Base-by-base conservation (phyloP, 1,140 invertebrate genomes). In the Eciton burchellii region DNA sequence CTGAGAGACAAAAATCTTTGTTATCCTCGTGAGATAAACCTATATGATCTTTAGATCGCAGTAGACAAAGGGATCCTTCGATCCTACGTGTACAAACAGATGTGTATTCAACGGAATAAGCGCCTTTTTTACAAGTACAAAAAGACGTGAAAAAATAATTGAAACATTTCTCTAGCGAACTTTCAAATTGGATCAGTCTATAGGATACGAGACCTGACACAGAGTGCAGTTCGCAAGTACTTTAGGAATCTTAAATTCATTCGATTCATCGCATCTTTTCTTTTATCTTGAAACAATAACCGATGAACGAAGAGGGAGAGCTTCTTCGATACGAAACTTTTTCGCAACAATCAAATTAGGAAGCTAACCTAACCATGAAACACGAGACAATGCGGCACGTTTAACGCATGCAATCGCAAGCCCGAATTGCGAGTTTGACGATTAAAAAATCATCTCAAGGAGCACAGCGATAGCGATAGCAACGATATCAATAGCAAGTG, bases 1-100 rank as follows among this genome's bases (percentile, higher is more conserved):
- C 98, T 99, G 92, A 87, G 96, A 96, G 94, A 92, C 88, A 85
- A 91, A 77, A 21, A 59, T 47, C 21, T 35, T 3, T 41, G 45
- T 2, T 9, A 11, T 1, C 0, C 24, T 21, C 41, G n/a, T 11
- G 29, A 26, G 43, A 35, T 3, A 52, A 41, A 60, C 0, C 47
- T 47, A 1, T 47, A 1, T 11, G 63, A 8, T 16, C 19, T 16
- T 52, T 35, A 71, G 54, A 47, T 49, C 47, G 4, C 16, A 16
- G 49, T 16, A 41, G 21, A 6, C 1, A 65, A 52, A 65, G 19
- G 12, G 45, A 26, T 77, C 11, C 9, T 0, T 3, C n/a, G 16
- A n/a, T n/a, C n/a, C n/a, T n/a, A n/a, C n/a, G n/a, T n/a, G n/a
- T n/a, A n/a, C n/a, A n/a, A 56, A 0, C 1, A n/a, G 5, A 24